These are phyloP conservation scores for Aphelenchoides avenae DNA, from an alignment of 1,140 invertebrate genomes.

Conservation along the genomic window DNA sequence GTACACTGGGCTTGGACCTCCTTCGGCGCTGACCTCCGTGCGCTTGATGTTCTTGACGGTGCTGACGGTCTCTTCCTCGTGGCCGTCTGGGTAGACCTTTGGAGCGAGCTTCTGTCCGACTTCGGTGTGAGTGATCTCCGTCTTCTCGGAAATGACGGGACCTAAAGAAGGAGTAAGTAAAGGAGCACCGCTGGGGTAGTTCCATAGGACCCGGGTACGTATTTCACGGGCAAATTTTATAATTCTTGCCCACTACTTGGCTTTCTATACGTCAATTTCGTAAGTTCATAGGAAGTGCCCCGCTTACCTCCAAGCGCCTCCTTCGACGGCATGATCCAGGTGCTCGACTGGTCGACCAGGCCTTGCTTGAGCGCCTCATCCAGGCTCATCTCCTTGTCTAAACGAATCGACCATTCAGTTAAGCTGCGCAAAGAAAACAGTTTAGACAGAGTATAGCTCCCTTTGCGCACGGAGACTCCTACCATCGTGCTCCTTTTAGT, in stretches of 20 bases:
- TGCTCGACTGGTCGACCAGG: constrained; percentile 59
- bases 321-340: constrained; percentile 65
- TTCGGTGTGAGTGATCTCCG: constrained; percentile 69
- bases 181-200: too few species aligned
- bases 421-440: too few species aligned
- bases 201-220: too few species aligned
- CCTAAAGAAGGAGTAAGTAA: constrained; percentile 57
- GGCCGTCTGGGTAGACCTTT: constrained; percentile 53
- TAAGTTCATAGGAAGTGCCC: too few species aligned
- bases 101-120: constrained; percentile 62
- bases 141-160: constrained; percentile 65
- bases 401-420: too few species aligned
- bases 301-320: too few species aligned
- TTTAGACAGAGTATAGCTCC: too few species aligned
- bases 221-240: too few species aligned
- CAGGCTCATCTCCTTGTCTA: constrained; percentile 70
- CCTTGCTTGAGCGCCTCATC: constrained; percentile 71
- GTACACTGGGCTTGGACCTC: constrained; percentile 56
- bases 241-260: too few species aligned
- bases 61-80: constrained; percentile 51
- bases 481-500: too few species aligned
- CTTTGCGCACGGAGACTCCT: too few species aligned
- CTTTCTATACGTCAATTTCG: too few species aligned
- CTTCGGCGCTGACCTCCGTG: constrained; percentile 56
- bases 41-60: constrained; percentile 55